A percentile compares a stretch with the other conserved stretches of the same genome.
phyloP scores from a whole-genome alignment of 2,797 vertebrate species.

The Smutsia temminckii region DNA sequence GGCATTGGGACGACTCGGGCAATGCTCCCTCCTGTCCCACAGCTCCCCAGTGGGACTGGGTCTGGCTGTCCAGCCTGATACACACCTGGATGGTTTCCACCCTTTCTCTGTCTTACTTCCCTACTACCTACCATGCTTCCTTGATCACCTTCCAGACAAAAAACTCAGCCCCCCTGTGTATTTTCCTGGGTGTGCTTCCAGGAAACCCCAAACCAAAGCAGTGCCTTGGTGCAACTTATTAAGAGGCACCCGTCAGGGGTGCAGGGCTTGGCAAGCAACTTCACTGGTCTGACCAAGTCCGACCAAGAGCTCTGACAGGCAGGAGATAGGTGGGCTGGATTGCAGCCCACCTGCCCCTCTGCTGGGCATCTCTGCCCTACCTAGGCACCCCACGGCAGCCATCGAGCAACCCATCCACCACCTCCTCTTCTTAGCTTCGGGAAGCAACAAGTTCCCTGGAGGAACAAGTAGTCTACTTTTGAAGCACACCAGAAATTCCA shows the following conservation, averaged over 20 bases:
- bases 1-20: no score
- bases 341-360: no score
- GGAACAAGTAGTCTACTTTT: background rate
- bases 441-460: background rate
- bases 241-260: background rate
- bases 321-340: background rate
- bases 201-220: background rate
- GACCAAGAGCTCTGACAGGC: background rate
- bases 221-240: background rate
- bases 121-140: background rate
- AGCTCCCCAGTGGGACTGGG: background rate
- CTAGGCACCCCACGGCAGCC: background rate
- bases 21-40: background rate
- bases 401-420: no score
- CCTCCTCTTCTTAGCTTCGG: background rate
- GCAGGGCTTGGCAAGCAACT: background rate
- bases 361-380: background rate
- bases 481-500: background rate
- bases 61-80: background rate
- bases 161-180: background rate
- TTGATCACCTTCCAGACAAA: background rate
- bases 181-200: background rate
- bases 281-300: background rate
- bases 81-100: rapidly evolving
- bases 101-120: background rate